A percentile compares a stretch with the other conserved stretches of the same genome.
These are phyloP conservation scores for Mormyrus proboscirostris DNA, from an alignment of 2,797 vertebrate genomes.

Conservation along the genomic window DNA sequence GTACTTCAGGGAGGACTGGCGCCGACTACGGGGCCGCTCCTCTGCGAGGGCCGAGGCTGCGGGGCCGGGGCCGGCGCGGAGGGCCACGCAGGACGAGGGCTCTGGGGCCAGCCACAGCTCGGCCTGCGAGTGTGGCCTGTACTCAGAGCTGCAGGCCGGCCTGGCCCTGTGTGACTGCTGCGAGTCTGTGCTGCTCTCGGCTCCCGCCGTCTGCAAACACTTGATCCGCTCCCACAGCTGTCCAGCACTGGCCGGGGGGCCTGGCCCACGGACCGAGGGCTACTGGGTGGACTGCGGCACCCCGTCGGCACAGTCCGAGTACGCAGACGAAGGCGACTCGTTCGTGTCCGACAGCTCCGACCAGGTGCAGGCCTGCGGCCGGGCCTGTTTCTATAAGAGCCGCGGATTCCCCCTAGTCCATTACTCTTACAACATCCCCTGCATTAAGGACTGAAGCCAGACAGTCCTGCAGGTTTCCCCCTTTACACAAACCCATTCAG, in stretches of 20 bases:
- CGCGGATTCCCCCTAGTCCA: conserved; percentile 86
- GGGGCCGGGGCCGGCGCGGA: conserved; percentile 40
- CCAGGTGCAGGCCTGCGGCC: conserved; percentile 89
- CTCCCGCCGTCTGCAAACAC: conserved; percentile 81
- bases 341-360: conserved; percentile 96
- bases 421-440: conserved; percentile 86
- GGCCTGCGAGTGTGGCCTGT: conserved; percentile 61
- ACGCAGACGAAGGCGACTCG: conserved; percentile 88
- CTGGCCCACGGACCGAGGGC: conserved; percentile 70
- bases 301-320: conserved; percentile 86
- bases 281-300: conserved; percentile 86
- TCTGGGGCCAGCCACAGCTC: conserved; percentile 45
- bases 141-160: conserved; percentile 58
- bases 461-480: conserved; percentile 41
- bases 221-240: conserved; percentile 94
- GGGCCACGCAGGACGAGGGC: conserved; percentile 35
- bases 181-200: conserved; percentile 73
- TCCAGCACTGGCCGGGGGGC: conserved; percentile 70
- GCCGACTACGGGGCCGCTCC: conserved; percentile 58
- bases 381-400: conserved; percentile 93
- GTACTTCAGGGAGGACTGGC: conserved; percentile 92
- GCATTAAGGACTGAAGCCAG: conserved; percentile 33
- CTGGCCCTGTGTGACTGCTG: conserved; percentile 79
- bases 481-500: conserved; percentile 49
- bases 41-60: conserved; percentile 35